phyloP scores from a whole-genome alignment of 2,888 invertebrate genomes.

The Tiliacea aurago region DNA sequence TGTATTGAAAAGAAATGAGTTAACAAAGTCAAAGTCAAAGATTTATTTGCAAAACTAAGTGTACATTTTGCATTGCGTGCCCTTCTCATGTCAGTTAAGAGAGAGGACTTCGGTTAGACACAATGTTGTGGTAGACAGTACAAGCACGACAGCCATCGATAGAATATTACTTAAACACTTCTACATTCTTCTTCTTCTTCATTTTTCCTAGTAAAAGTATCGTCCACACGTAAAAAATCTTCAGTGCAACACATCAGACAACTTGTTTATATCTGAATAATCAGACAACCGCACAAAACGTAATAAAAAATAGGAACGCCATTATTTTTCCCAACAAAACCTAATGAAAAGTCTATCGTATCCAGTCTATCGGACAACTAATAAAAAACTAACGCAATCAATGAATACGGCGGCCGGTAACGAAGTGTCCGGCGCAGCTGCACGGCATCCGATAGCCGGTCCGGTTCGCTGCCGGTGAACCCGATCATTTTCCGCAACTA shows the following conservation, averaged over 20 bases:
- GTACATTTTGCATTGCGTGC: too few species aligned
- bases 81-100: neutral
- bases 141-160: neutral
- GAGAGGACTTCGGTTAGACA: neutral
- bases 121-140: neutral
- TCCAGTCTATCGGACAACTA: slow-evolving; percentile 28
- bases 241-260: neutral
- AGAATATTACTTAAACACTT: neutral
- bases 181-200: neutral
- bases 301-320: neutral
- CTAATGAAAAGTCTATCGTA: slow-evolving; percentile 5
- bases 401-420: slow-evolving; percentile 49
- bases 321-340: slow-evolving; percentile 31
- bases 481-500: slow-evolving; percentile 35
- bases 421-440: slow-evolving; percentile 43
- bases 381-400: slow-evolving; percentile 49
- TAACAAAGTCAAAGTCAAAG: too few species aligned
- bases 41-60: too few species aligned
- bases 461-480: slow-evolving; percentile 10
- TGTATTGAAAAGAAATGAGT: neutral
- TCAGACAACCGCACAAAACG: neutral
- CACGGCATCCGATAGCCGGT: slow-evolving; percentile 35
- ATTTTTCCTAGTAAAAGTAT: neutral
- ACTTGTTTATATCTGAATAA: neutral
- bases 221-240: neutral